phyloP scores from a whole-genome alignment of 2,797 vertebrate genomes.

The Lycodopsis pacificus region DNA sequence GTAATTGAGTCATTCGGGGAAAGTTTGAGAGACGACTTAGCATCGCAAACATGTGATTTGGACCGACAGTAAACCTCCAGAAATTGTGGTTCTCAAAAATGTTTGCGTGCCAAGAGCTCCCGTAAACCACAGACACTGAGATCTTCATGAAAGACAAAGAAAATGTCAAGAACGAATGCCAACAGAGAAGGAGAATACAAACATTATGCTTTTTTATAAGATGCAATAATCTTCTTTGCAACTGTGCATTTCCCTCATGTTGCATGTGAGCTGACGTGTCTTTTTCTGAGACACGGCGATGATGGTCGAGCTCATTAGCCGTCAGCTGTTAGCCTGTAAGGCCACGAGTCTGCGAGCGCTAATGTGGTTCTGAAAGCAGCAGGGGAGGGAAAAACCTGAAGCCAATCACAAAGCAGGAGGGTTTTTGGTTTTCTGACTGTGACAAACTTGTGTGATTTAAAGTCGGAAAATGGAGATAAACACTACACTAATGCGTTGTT shows the following conservation, averaged over 20 bases:
- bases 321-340: slow-evolving; percentile 57
- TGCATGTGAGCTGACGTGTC: slow-evolving; percentile 11
- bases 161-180: not conserved
- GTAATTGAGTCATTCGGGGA: not conserved
- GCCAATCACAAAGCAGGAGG: slow-evolving; percentile 45
- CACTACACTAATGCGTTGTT: slow-evolving; percentile 7
- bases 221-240: not conserved
- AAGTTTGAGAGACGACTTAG: not conserved
- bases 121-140: not conserved
- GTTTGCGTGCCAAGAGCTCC: not conserved
- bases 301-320: slow-evolving; percentile 69
- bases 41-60: slow-evolving; percentile 6
- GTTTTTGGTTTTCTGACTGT: slow-evolving; percentile 30
- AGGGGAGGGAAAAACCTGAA: slow-evolving; percentile 62
- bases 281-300: slow-evolving; percentile 35
- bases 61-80: not conserved
- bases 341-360: slow-evolving; percentile 42
- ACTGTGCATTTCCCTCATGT: slow-evolving; percentile 19
- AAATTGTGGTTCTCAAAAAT: not conserved
- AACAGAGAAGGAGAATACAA: not conserved
- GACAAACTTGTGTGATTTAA: slow-evolving; percentile 38
- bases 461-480: slow-evolving; percentile 8
- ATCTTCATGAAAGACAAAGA: not conserved
- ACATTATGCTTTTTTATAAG: too few species aligned
- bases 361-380: slow-evolving; percentile 58